Evolutionary conservation across 1,140 invertebrate species (phyloP).

Genomic region (Diploscapter pachys): DNA sequence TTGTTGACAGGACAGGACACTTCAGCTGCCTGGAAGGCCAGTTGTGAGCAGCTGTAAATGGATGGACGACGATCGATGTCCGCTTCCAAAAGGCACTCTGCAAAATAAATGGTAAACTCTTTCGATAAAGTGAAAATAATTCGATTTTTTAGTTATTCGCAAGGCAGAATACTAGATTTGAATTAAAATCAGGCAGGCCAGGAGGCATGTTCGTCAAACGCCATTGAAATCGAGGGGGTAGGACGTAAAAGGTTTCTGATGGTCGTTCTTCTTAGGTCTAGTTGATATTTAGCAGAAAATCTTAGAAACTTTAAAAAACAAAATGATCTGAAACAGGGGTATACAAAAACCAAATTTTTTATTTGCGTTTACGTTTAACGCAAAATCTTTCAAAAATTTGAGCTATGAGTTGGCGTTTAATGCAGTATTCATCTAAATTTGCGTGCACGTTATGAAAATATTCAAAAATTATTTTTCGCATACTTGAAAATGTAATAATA

Average conservation of each 20-base stretch:
- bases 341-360: not conserved
- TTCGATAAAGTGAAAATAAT: no score
- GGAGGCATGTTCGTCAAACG: no score
- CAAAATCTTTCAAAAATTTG: not conserved
- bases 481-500: slow-evolving; percentile 14
- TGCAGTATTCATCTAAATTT: no score
- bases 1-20: slow-evolving; percentile 53
- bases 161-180: no score
- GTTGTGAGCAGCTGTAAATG: slow-evolving; percentile 49
- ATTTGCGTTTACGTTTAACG: not conserved
- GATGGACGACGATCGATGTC: slow-evolving; percentile 47
- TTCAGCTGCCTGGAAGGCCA: slow-evolving; percentile 50
- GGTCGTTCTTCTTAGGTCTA: no score
- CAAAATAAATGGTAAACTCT: not conserved
- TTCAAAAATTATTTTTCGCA: slow-evolving; percentile 25
- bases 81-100: slow-evolving; percentile 44
- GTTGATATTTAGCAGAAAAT: no score
- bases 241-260: no score
- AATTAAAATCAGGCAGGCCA: no score
- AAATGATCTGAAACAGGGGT: not conserved
- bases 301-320: no score
- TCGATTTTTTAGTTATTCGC: no score
- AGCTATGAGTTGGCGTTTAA: no score
- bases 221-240: no score
- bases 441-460: not conserved